Base-by-base conservation (phyloP, 2,797 vertebrate species). In the Anabas testudineus region DNA sequence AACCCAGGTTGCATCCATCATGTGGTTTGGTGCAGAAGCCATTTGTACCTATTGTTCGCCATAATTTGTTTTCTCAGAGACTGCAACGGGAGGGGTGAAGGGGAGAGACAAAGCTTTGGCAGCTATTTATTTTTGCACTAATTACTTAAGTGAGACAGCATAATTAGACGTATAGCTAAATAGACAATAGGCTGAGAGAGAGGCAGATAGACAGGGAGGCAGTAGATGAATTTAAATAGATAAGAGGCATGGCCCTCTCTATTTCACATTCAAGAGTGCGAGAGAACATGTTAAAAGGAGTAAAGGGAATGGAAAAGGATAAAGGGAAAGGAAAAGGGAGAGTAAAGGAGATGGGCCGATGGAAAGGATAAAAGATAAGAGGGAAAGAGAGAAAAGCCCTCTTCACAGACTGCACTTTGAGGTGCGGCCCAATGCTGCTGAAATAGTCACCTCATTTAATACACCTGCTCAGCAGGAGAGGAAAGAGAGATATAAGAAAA, bases 11-110 rank as follows among this genome's bases (percentile, higher is more conserved):
- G 89, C 88, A 94, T 93, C 87, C 86, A 90, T 94, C 91, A 93
- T 91, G 83, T 78, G 83, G 88, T 91, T 90, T 92, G 91, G 89
- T 90, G 89, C 84, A 91, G 84, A 86, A 92, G 86, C 91, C 92
- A 93, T 93, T 93, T 93, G 89, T 91, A 91, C 87, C 90, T 87
- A 92, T 92, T 94, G 92, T 93, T 93, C 88, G 85, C 88, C 77
- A 90, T 91, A 91, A 93, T 94, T 92, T 92, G 91, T 92, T 92
- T 92, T 90, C 88, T 88, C 78, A 66, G 82, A 85, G 88, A 81
- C 74, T 83, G 85, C 74, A 74, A 71, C 30, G 73, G 88, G 88
- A 78, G 85, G 83, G 76, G 84, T 82, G 74, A 78, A 70, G 71
- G 71, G 80, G 74, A 79, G 83, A 81, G 83, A 80, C 74, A 74